Evolutionary conservation across 2,113 vertebrate species (phyloP), one percentile per base, ranked within the genome.

Genomic region (Hydropotes inermis): DNA sequence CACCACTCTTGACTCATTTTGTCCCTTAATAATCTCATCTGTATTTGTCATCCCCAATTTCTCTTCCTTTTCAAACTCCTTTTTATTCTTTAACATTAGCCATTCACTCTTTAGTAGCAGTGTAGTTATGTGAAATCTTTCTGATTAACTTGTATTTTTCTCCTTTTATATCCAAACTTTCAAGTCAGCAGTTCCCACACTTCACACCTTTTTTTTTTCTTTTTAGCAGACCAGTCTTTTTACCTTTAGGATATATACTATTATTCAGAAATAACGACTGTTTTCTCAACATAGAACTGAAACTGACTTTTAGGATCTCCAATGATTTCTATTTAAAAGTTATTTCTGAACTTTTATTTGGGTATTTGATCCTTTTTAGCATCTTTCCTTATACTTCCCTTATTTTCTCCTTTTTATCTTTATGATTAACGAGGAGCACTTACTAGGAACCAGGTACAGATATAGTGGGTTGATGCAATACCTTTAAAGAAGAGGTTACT

Each of bases 331-430:
- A 47, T 96, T 55, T 43, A 47, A 43, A 78, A 54, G 19, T 50
- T 81, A 90, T 61, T 74, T 12, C 79, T 33, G 5, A 52, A 54
- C n/a, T 90, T 87, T 88, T 94, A 52, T 92, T 70, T 58, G 13
- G 30, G 7, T 33, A 95, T 76, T 90, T 82, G 70, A 95, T 45
- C 36, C 6, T 89, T 70, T 74, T 86, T 60, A 82, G 8, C 16
- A 36, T 87, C 19, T 70, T 58, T 89, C n/a, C 27, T 84, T 82
- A 36, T 28, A 47, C 28, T 76, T 61, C 28, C 28, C 47, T 61
- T 84, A 84, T 90, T 95, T 95, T 97, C 28, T 55, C 61, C 36
- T 21, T 86, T 93, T 78, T 67, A 39, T 88, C 19, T 67, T 79
- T 81, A 86, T 87, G 17, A 70, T 61, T 89, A 82, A 57, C 57